Evolutionary conservation across 2,797 vertebrate species (phyloP).

Genomic region (Diceros bicornis): DNA sequence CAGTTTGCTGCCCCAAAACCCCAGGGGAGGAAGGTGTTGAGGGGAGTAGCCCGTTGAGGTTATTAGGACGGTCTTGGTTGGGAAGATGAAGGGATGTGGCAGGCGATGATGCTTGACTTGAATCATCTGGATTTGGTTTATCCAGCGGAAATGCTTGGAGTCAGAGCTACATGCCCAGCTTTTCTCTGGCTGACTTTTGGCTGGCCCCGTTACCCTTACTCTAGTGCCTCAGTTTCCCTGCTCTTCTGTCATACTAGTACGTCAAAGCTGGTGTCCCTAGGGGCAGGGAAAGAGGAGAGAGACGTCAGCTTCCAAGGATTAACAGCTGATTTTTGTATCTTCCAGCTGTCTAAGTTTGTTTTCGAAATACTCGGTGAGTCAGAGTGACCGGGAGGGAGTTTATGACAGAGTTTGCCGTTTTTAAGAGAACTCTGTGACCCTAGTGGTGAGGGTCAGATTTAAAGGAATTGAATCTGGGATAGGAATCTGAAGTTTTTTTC

Average conservation of each 20-base stretch:
- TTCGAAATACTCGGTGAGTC: constrained; percentile 78
- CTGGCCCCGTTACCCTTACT: not conserved
- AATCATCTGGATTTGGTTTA: not conserved
- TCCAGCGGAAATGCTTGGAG: not conserved
- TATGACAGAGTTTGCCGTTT: constrained; percentile 14
- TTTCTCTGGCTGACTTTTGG: constrained; percentile 3
- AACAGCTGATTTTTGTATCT: constrained; percentile 62
- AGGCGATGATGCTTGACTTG: not conserved
- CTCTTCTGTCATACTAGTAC: not conserved
- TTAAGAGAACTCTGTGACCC: constrained; percentile 61
- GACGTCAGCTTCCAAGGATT: constrained; percentile 51
- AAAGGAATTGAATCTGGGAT: constrained; percentile 26
- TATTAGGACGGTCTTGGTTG: not conserved
- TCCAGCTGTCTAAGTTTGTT: constrained; percentile 70
- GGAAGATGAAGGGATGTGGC: not conserved
- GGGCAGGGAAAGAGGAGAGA: constrained; percentile 38
- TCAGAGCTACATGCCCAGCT: not conserved
- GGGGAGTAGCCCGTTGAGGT: not conserved
- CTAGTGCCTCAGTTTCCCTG: constrained; percentile 73
- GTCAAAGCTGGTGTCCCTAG: constrained; percentile 58
- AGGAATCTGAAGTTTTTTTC: not conserved
- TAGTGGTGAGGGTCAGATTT: constrained; percentile 51
- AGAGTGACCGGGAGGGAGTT: constrained; percentile 49
- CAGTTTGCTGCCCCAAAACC: not conserved
- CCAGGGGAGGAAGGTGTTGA: not conserved